Percentiles rank a stretch among this genome's conserved stretches.
Conservation (phyloP, 2,797 vertebrate genomes). For the Leptodactylus fallax region DNA sequence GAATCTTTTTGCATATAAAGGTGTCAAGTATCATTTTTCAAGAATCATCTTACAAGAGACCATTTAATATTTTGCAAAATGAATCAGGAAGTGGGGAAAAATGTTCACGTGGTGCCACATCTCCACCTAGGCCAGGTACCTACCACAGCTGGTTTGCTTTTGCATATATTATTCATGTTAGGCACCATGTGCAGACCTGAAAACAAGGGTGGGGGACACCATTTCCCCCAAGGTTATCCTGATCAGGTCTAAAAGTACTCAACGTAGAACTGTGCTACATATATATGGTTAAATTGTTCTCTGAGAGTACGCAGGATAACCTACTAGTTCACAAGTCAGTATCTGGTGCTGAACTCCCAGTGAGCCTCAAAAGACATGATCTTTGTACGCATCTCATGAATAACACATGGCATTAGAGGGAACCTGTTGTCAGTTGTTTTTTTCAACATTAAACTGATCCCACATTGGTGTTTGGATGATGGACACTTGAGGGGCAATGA, state of each 20-base stretch:
- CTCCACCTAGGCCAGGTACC: not conserved
- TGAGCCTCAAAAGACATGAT: not conserved
- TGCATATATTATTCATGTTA: not conserved
- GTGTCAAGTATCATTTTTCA: no score
- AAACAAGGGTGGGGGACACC: no score
- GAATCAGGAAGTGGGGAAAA: not conserved
- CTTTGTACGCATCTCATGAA: not conserved
- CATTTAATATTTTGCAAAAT: not conserved
- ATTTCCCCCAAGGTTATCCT: no score
- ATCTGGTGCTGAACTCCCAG: not conserved
- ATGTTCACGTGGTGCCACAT: not conserved
- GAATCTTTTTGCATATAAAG: not conserved
- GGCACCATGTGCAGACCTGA: not conserved
- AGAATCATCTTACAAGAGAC: not conserved
- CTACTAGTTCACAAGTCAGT: not conserved
- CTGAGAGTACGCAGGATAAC: not conserved
- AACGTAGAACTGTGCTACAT: not conserved
- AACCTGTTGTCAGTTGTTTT: not conserved
- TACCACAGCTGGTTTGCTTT: not conserved
- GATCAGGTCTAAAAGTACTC: not conserved
- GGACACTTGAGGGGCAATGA: no score
- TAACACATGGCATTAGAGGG: no score
- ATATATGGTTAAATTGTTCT: not conserved
- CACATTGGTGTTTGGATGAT: no score
- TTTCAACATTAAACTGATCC: no score